Base-by-base conservation (phyloP, 1,140 invertebrate species). In the Chrysopa pallens region DNA sequence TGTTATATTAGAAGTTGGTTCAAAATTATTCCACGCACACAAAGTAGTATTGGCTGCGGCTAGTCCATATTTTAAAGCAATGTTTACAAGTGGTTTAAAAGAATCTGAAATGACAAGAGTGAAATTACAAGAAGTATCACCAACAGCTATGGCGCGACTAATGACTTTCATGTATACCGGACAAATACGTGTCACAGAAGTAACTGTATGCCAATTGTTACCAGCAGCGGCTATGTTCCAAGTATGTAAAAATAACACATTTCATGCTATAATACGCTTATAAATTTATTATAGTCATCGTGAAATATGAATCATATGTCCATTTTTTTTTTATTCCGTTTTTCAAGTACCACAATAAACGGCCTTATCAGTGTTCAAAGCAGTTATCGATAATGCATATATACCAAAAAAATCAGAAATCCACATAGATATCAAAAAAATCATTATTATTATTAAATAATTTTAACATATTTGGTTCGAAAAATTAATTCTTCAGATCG, bases 51-150 rank as follows among this genome's bases (percentile, higher is more conserved):
- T 96, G 36, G 89, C 91, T 5, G 85, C 90, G 1, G 86, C 83
- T 43, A 93, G 90, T 66, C 90, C 90, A 3, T 96, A 94, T 60
- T 95, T 95, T 56, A 89, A 91, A 39, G 89, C 89, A 35, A 94
- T 94, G 89, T 93, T 92, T 57, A 88, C 84, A 2, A 80, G 82
- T 41, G 84, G 84, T 1, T 69, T 91, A 46, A 80, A 82, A 52
- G 89, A 92, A 62, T 76, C 78, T 49, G 84, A 86, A 53, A 89
- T 88, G 83, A 77, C 76, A 0, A 70, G 77, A 5, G 80, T 91
- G 6, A 81, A 80, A 47, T 64, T 93, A 23, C 85, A 91, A 55
- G 86, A 86, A 37, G 84, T 93, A 35, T 86, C 81, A 46, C 80
- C 86, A 6, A 86, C 80, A 36, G 80, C 84, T 6, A 83, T 93